A percentile compares a stretch with the other conserved stretches of the same genome.
Conservation (phyloP, 2,888 invertebrate genomes). For the Macrophya annulata region DNA sequence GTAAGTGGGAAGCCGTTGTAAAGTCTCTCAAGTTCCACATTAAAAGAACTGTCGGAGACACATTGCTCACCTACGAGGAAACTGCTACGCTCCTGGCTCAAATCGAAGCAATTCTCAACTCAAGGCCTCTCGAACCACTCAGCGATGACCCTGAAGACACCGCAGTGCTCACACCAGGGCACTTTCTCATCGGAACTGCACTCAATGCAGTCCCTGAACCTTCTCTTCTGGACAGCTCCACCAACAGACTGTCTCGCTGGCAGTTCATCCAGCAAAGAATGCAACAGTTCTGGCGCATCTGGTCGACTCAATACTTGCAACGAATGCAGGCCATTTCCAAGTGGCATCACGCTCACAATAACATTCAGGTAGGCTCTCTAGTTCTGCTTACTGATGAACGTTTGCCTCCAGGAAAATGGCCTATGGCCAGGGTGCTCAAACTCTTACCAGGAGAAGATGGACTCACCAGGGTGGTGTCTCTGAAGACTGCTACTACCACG, state of each 20-base stretch:
- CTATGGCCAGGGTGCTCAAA: constrained; percentile 60
- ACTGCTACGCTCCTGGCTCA: constrained; percentile 62
- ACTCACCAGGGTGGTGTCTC: constrained; percentile 61
- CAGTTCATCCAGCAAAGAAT: constrained; percentile 59
- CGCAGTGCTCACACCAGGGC: constrained; percentile 66
- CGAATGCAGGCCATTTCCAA: constrained; percentile 54
- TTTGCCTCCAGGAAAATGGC: constrained; percentile 62
- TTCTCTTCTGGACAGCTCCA: constrained; percentile 56
- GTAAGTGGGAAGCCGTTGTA: constrained; percentile 66
- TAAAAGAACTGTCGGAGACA: constrained; percentile 59
- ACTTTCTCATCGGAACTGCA: constrained; percentile 67
- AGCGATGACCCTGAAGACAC: constrained; percentile 63
- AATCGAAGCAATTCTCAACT: constrained; percentile 64
- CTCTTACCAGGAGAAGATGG: constrained; percentile 65
- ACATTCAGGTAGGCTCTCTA: constrained; percentile 39
- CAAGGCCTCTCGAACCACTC: constrained; percentile 61
- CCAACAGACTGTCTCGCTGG: constrained; percentile 60
- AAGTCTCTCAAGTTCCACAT: constrained; percentile 64
- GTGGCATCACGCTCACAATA: constrained; percentile 44
- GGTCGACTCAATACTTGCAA: constrained; percentile 33
- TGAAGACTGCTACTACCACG: constrained; percentile 62
- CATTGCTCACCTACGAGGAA: constrained; percentile 63
- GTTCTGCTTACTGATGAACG: constrained; percentile 61
- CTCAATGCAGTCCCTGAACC: constrained; percentile 64
- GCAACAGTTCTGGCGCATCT: constrained; percentile 29